These are phyloP conservation scores for Bubalus kerabau DNA, from an alignment of 2,113 vertebrate species.

Conservation along the genomic window DNA sequence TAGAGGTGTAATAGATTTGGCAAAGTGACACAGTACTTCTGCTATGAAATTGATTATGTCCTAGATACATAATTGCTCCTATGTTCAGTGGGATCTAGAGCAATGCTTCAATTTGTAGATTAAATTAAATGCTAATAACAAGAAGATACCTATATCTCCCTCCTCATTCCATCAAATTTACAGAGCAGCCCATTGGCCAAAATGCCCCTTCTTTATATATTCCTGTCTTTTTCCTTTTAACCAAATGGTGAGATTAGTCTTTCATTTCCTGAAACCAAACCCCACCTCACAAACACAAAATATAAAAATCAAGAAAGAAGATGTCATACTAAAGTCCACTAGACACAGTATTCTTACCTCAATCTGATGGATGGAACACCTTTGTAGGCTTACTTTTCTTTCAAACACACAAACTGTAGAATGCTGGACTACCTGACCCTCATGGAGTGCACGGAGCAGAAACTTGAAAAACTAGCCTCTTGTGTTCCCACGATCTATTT, in stretches of 20 bases:
- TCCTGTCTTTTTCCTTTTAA: not conserved
- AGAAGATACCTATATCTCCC: not conserved
- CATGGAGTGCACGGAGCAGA: not conserved
- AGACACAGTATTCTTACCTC: slow-evolving; percentile 55
- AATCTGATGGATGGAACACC: not conserved
- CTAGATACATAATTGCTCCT: not conserved
- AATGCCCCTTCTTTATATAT: not conserved
- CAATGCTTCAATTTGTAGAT: not conserved
- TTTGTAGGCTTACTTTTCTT: slow-evolving; percentile 23
- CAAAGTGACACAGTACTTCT: not conserved
- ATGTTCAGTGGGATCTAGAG: not conserved
- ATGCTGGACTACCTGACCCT: slow-evolving; percentile 25
- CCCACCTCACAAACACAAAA: not conserved
- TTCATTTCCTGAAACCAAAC: slow-evolving; percentile 27
- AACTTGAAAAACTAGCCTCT: slow-evolving; percentile 81
- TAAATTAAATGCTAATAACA: not conserved
- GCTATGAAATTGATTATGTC: not conserved
- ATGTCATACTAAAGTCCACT: not conserved
- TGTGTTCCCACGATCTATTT: slow-evolving; percentile 68
- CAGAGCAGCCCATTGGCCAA: not conserved
- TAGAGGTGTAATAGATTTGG: not conserved
- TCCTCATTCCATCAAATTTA: not conserved
- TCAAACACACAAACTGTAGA: slow-evolving; percentile 26
- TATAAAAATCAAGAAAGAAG: not conserved
- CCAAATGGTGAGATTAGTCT: not conserved